These are phyloP conservation scores for Acanthosepion lycidas DNA, from an alignment of 2,888 invertebrate species.

Conservation along the genomic window DNA sequence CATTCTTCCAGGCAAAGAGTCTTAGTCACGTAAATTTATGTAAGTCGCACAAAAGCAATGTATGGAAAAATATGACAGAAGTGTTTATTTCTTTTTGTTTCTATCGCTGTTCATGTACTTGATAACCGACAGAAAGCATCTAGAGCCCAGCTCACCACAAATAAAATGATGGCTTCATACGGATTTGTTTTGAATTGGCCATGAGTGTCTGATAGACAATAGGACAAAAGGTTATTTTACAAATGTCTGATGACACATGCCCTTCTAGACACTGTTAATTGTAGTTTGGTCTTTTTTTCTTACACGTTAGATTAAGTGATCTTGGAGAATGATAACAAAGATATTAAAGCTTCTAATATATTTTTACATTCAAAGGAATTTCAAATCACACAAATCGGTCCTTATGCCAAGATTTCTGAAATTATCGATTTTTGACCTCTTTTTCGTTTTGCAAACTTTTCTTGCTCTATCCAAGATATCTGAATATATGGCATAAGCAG, in stretches of 20 bases:
- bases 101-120: neutral
- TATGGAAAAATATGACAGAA: neutral
- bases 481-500: neutral
- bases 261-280: neutral
- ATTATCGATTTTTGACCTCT: neutral
- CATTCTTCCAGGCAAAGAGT: neutral
- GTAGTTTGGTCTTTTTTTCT: neutral
- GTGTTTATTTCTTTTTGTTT: neutral
- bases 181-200: neutral
- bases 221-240: neutral
- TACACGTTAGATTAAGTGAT: neutral
- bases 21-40: constrained; percentile 18
- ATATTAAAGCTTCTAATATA: neutral
- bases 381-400: neutral
- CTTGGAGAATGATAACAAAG: neutral
- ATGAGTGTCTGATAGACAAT: neutral
- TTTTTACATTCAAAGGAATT: neutral
- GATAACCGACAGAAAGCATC: neutral
- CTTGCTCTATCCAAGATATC: neutral
- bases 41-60: neutral
- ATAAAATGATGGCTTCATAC: neutral
- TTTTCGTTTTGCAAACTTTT: neutral
- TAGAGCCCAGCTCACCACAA: neutral
- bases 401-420: neutral
- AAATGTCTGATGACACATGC: neutral